Conservation (phyloP, 2,888 invertebrate species). For the Chymomyza amoena region DNA sequence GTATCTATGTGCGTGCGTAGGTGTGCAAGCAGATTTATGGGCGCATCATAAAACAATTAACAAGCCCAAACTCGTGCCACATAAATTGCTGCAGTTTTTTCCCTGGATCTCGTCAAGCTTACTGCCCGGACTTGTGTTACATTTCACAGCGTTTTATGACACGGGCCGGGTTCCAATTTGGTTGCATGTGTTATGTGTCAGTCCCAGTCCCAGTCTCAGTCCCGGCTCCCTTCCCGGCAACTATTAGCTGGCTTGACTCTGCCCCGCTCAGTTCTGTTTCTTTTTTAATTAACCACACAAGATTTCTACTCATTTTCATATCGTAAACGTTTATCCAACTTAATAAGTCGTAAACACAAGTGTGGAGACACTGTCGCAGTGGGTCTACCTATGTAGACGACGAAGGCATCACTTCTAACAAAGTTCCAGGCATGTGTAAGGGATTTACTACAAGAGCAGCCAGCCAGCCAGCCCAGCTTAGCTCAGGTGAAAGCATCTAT, state of each 20-base stretch:
- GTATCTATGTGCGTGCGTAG: constrained; percentile 19
- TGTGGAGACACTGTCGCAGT: constrained; percentile 25
- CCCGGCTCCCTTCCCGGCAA: not conserved
- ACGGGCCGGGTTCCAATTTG: constrained; percentile 25
- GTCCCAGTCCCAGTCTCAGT: not conserved
- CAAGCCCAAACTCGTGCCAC: constrained; percentile 73
- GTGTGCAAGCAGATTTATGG: constrained; percentile 61
- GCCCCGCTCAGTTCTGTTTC: constrained; percentile 11
- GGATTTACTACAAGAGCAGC: constrained; percentile 46
- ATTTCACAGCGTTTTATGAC: constrained; percentile 69
- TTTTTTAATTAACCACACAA: constrained; percentile 73
- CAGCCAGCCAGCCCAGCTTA: constrained; percentile 29
- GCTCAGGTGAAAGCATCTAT: constrained; percentile 26
- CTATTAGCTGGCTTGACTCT: not conserved
- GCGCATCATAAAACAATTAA: constrained; percentile 73
- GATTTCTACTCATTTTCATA: constrained; percentile 72
- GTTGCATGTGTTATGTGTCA: not conserved
- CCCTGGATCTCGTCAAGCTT: constrained; percentile 5
- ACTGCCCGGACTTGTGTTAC: constrained; percentile 52
- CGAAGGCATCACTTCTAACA: constrained; percentile 48
- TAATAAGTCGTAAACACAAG: constrained; percentile 73
- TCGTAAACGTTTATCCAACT: constrained; percentile 75
- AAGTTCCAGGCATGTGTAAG: constrained; percentile 53
- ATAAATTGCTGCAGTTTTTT: constrained; percentile 58
- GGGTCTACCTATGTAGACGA: not conserved